Conservation (phyloP, 1,140 invertebrate genomes). For the Drosophila mauritiana region DNA sequence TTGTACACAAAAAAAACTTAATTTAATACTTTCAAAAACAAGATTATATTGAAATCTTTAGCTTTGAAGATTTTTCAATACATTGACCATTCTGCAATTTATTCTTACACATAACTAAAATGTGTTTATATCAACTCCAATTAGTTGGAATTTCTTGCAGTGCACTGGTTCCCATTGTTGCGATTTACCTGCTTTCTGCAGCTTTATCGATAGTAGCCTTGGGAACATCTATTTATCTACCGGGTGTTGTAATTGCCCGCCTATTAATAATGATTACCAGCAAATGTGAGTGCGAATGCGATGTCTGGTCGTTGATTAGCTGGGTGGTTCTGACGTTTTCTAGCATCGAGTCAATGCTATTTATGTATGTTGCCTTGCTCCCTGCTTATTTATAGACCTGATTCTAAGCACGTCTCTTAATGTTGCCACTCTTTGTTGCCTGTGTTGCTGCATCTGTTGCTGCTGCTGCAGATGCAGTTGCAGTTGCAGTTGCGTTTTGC, state of each 20-base stretch:
- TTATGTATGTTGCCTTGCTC: conserved; percentile 54
- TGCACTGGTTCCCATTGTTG: conserved; percentile 14
- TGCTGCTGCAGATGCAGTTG: conserved; percentile 19
- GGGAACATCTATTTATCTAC: conserved; percentile 41
- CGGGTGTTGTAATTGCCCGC: conserved; percentile 70
- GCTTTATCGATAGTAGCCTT: conserved; percentile 50
- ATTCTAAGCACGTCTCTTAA: conserved; percentile 68
- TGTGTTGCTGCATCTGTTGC: too few species aligned
- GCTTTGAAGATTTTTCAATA: too few species aligned
- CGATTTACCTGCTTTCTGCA: conserved; percentile 25
- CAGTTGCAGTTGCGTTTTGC: conserved; percentile 28
- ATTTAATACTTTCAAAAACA: conserved; percentile 7
- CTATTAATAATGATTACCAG: conserved; percentile 79
- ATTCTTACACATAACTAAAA: neutral
- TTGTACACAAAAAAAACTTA: conserved; percentile 10
- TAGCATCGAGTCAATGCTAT: conserved; percentile 70
- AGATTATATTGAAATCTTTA: neutral
- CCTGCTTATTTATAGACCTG: conserved; percentile 72
- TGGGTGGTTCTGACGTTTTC: conserved; percentile 64
- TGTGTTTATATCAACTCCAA: too few species aligned
- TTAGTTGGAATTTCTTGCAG: neutral
- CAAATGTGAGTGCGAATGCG: conserved; percentile 42
- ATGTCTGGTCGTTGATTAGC: conserved; percentile 63
- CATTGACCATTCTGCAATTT: too few species aligned
- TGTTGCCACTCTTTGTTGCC: conserved; percentile 25